Percentiles rank a stretch among this genome's conserved stretches.
Conservation (phyloP, 1,140 invertebrate species). For the Drosophila bifasciata region DNA sequence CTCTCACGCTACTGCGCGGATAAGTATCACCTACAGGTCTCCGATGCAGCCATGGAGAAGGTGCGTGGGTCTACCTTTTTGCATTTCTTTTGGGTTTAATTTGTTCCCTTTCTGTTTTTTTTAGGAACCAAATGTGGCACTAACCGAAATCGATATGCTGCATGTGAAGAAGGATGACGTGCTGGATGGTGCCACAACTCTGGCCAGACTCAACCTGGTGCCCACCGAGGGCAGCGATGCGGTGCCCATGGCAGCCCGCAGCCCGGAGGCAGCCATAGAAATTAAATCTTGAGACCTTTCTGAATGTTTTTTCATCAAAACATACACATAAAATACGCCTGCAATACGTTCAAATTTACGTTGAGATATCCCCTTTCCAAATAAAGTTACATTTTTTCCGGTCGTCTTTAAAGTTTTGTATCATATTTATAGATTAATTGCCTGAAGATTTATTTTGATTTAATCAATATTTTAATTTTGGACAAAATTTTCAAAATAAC, state of each 20-base stretch:
- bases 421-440: too few relatives aligned
- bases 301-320: neutral
- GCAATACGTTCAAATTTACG: slow-evolving; percentile 9
- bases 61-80: slow-evolving; percentile 36
- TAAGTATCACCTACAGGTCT: slow-evolving; percentile 89
- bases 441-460: too few relatives aligned
- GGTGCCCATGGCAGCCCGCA: slow-evolving; percentile 17
- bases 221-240: slow-evolving; percentile 21
- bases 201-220: slow-evolving; percentile 39
- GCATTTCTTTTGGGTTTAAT: neutral
- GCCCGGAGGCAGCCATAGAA: slow-evolving; percentile 23
- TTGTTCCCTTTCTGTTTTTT: slow-evolving; percentile 15
- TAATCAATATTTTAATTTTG: too few relatives aligned
- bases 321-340: slow-evolving; percentile 4
- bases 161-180: slow-evolving; percentile 74
- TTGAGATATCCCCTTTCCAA: slow-evolving; percentile 16
- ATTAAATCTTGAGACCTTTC: slow-evolving; percentile 37
- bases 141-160: slow-evolving; percentile 81
- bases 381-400: slow-evolving; percentile 30
- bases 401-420: slow-evolving; percentile 8
- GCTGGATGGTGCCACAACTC: slow-evolving; percentile 47
- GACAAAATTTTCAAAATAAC: too few relatives aligned
- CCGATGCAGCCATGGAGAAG: slow-evolving; percentile 84
- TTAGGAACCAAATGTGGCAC: slow-evolving; percentile 75
- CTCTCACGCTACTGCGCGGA: slow-evolving; percentile 89